Evolutionary conservation across 30 jellyfish, hydroid and myxozoan species (phyloP).

Genomic region (Hydractinia symbiolongicarpus): DNA sequence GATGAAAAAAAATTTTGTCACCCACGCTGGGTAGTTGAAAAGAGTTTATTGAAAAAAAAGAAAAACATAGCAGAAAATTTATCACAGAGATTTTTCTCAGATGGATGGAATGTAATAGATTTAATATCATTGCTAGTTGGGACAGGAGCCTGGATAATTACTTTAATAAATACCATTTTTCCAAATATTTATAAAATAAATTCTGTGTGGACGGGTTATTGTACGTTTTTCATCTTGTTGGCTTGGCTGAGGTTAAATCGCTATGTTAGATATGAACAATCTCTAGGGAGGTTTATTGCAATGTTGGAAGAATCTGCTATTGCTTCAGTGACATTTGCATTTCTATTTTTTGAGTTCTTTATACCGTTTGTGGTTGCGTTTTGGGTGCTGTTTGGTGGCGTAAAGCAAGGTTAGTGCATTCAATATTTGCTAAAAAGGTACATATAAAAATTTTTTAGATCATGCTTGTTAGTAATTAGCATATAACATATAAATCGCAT

Average conservation of each 20-base stretch:
- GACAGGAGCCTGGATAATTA: neutral
- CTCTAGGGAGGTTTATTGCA: constrained; percentile 7
- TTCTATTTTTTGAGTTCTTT: constrained; percentile 4
- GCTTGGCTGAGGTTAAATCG: constrained; percentile 20
- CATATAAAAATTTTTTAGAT: too few species aligned
- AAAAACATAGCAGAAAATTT: too few species aligned
- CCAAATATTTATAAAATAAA: neutral
- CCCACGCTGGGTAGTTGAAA: constrained; percentile 11
- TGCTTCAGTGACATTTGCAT: constrained; percentile 1
- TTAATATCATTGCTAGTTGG: neutral
- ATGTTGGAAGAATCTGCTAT: constrained; percentile 12
- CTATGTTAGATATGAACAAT: neutral
- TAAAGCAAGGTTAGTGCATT: too few species aligned
- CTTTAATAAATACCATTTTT: neutral
- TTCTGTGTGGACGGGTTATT: neutral
- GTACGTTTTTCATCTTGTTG: neutral
- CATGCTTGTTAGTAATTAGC: too few species aligned
- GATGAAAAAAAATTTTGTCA: neutral
- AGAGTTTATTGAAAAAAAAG: neutral
- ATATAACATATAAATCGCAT: too few species aligned
- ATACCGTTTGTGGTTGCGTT: constrained; percentile 19
- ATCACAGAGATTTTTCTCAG: too few species aligned
- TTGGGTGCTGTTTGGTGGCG: constrained; percentile 5
- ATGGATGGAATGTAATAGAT: constrained; percentile 13
- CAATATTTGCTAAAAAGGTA: too few species aligned